Percentiles rank a stretch among this genome's conserved stretches.
These are phyloP conservation scores for Tipula unca DNA, from an alignment of 2,888 invertebrate genomes.

Conservation along the genomic window DNA sequence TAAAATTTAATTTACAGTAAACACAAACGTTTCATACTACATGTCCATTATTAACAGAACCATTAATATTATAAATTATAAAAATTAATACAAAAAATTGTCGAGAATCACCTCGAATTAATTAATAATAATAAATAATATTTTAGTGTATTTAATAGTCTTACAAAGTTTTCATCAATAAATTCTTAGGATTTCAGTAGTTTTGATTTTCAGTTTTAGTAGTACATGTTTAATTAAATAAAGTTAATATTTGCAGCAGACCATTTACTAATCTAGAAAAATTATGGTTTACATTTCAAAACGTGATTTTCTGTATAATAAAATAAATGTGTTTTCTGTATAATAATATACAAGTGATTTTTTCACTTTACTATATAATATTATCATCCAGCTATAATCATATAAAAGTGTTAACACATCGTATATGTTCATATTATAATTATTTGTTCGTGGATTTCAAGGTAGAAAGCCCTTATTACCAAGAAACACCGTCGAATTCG, in stretches of 20 bases:
- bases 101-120: background rate
- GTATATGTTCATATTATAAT: background rate
- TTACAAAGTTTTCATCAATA: slow-evolving; percentile 8
- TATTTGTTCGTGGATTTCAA: background rate
- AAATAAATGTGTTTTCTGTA: background rate
- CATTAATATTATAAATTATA: background rate
- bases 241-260: background rate
- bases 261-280: background rate
- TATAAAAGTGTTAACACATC: background rate
- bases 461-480: background rate
- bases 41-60: background rate
- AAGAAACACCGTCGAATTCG: background rate
- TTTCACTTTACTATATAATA: background rate
- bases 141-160: slow-evolving; percentile 14
- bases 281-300: background rate
- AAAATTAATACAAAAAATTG: background rate
- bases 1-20: background rate
- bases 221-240: background rate
- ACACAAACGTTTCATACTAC: background rate
- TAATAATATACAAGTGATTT: background rate
- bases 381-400: background rate
- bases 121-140: background rate
- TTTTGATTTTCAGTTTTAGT: background rate
- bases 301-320: too few relatives aligned
- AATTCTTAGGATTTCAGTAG: slow-evolving; percentile 8